These are phyloP conservation scores for Syrista parreyssii DNA, from an alignment of 2,888 invertebrate species.

Conservation along the genomic window DNA sequence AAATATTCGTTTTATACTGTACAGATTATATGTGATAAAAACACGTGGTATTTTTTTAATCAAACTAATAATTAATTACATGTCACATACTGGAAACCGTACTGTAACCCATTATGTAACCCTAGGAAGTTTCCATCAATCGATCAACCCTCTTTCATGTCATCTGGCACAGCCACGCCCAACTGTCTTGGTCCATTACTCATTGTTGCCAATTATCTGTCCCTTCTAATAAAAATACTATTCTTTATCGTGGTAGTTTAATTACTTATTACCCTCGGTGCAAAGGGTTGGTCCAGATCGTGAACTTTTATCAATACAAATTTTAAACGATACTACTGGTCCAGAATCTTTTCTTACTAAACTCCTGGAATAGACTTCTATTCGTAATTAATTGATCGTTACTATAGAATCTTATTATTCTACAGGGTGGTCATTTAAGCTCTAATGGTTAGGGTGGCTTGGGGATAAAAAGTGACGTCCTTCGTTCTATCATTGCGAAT, in stretches of 20 bases:
- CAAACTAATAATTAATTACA: not conserved
- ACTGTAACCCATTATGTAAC: not conserved
- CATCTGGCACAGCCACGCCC: slow-evolving; percentile 21
- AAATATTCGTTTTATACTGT: not conserved
- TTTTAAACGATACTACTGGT: not conserved
- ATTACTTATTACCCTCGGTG: not conserved
- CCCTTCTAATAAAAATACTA: slow-evolving; percentile 37
- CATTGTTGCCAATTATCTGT: slow-evolving; percentile 46
- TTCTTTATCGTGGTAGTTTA: slow-evolving; percentile 8
- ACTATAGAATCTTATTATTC: too few species aligned
- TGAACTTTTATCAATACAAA: not conserved
- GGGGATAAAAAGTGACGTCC: not conserved
- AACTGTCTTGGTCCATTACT: slow-evolving; percentile 28
- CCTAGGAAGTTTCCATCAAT: slow-evolving; percentile 20
- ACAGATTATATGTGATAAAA: not conserved
- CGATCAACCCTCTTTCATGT: slow-evolving; percentile 33
- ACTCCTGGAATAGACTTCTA: too few species aligned
- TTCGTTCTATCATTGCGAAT: not conserved
- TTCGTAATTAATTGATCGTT: too few species aligned
- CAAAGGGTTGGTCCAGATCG: not conserved
- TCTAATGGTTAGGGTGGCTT: not conserved
- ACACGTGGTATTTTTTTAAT: not conserved
- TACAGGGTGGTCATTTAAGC: not conserved
- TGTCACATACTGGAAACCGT: not conserved
- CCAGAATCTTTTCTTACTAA: too few species aligned